Evolutionary conservation across 2,797 vertebrate genomes (phyloP).

Genomic region (Arctocebus calabarensis): DNA sequence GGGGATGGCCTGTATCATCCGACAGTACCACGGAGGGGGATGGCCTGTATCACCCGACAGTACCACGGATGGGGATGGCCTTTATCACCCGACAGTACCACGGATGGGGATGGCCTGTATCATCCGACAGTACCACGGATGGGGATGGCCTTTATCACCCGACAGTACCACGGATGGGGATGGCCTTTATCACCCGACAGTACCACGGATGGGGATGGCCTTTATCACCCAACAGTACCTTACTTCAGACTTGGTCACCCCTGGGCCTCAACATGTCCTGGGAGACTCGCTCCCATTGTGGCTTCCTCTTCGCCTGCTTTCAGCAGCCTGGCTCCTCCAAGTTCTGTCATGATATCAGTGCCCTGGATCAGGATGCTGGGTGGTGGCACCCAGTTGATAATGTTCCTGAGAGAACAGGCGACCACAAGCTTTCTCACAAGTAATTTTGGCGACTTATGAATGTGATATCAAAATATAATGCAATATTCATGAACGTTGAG

Average conservation of each 20-base stretch:
- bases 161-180: too few relatives aligned
- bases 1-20: too few relatives aligned
- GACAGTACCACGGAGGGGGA: too few relatives aligned
- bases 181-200: too few relatives aligned
- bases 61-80: too few relatives aligned
- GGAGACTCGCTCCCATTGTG: neutral
- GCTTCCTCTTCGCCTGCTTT: neutral
- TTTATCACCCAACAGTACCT: neutral
- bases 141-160: too few relatives aligned
- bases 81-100: too few relatives aligned
- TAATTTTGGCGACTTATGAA: neutral
- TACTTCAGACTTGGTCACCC: neutral
- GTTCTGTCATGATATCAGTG: too few relatives aligned
- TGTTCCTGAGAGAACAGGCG: neutral
- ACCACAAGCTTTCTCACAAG: neutral
- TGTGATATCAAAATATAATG: neutral
- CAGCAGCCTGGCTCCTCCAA: neutral
- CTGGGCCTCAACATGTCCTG: neutral
- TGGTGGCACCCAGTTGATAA: neutral
- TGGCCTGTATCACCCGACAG: too few relatives aligned
- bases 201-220: neutral
- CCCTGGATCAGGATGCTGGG: neutral
- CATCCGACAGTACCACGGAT: too few relatives aligned
- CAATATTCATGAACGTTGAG: neutral
- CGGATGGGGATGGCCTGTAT: too few relatives aligned